Evolutionary conservation across 2,797 vertebrate species (phyloP), one percentile per base, ranked within the genome.

Genomic region (Acanthornis magna): DNA sequence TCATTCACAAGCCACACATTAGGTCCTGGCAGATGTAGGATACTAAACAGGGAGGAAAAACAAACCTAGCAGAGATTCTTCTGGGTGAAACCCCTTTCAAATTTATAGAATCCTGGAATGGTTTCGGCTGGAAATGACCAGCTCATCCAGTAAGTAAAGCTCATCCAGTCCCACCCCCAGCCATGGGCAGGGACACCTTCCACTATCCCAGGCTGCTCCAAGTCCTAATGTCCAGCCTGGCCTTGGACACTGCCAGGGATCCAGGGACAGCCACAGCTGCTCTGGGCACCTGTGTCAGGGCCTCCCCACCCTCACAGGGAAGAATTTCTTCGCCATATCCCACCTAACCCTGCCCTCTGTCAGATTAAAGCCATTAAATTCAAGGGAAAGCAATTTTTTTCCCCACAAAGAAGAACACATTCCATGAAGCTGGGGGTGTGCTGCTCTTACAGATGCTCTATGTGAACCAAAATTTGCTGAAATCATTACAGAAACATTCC

Each of bases 401-500:
- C 63, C 65, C 60, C 70, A 71, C 88, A 83, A 3, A 74, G 62
- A 82, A 63, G 62, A 82, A 63, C 76, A 48, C 26, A 21, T 53
- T 70, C 67, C 55, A 38, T 8, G 70, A 72, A 88, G 50, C 82
- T 77, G 91, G 78, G 94, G 82, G 92, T 74, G 84, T 91, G 87
- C 82, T 92, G 22, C 82, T 94, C 89, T 85, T 94, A 84, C 73
- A 93, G 94, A 92, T 92, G 88, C 95, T 96, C 76, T 78, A 43
- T 26, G 88, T 75, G 95, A 92, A 96, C 77, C 85, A 73, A 93
- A 93, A 96, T 87, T 53, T 65, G 77, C 87, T 90, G 85, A 82
- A 95, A 79, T 76, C 82, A 93, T 93, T 87, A 89, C 82, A 83
- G 96, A 95, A 95, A 94, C 78, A 89, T 85, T 91, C 94, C 68